Conservation (phyloP, 2,113 vertebrate species). For the Baryphthengus martii region DNA sequence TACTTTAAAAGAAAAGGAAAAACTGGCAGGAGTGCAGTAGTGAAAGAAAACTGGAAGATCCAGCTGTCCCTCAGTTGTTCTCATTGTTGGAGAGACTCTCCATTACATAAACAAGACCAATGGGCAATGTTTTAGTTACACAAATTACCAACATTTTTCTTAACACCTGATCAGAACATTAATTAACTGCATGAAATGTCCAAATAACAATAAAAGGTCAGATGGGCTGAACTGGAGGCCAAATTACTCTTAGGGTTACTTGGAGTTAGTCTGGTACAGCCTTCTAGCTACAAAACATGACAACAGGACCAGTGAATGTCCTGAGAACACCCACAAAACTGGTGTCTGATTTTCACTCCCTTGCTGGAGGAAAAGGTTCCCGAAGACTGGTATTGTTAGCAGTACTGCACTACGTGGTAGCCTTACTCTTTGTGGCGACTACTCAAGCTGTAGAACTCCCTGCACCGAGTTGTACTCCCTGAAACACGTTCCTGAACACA, state of each 20-base stretch:
- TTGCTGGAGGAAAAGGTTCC: accelerated
- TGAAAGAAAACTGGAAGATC: background rate
- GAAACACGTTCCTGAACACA: background rate
- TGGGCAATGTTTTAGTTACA: background rate
- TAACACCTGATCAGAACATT: background rate
- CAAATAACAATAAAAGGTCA: background rate
- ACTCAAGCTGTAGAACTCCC: background rate
- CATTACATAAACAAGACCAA: background rate
- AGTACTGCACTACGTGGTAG: accelerated
- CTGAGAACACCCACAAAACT: background rate
- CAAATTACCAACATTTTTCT: background rate
- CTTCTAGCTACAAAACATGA: background rate
- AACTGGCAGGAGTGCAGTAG: background rate
- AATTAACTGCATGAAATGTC: background rate
- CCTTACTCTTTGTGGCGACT: accelerated
- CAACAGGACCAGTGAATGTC: background rate
- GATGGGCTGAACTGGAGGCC: background rate
- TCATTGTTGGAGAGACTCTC: background rate
- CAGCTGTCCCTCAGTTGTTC: background rate
- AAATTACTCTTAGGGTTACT: background rate
- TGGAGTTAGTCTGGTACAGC: background rate
- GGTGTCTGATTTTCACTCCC: background rate
- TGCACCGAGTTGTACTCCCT: background rate
- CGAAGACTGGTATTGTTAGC: background rate
- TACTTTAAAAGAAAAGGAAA: background rate